Evolutionary conservation across 1,140 invertebrate species (phyloP), one percentile per base, ranked within the genome.

Genomic region (Globodera ellingtonae): DNA sequence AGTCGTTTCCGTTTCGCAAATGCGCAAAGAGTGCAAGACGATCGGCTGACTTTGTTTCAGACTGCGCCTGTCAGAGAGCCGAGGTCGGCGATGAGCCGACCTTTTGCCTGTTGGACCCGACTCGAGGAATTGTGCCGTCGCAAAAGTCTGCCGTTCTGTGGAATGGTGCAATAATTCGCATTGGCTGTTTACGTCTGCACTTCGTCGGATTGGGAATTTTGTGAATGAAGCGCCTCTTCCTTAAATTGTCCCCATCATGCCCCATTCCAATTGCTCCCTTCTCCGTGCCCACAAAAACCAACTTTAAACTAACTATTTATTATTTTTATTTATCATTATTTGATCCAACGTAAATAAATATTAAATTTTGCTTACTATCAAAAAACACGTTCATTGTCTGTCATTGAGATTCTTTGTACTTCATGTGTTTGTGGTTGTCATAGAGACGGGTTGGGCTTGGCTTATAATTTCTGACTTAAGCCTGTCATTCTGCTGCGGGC

Each of bases 111-210:
- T 62, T 62, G 56, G 48, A 75, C 6, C n/a, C 72, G 18, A n/a
- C 24, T 44, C 46, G n/a, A 50, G 56, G 24, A 50, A 81, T 65
- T 81, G 79, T 72, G 21, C 70, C 80, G 46, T 44, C n/a, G 10
- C 56, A 35, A 46, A 56, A 46, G 47, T 81, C 79, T 62, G n/a
- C 59, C 52, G 72, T 65, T 35, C 46, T 81, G 4, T 56, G 80
- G 52, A 80, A 77, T 56, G 80, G 80, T 50, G 78, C 80, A 18
- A 50, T 81, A 72, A 72, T 81, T 35, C 78, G 35, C 35, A 50
- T 81, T 59, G 80, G 80, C 24, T 81, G 80, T 81, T 46, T 81
- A 35, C 24, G 66, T 46, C 59, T 81, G 21, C 48, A 78, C 24
- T 81, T 81, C 81, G 67, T 81, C 62, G 44, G 67, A 15, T 79